Evolutionary conservation across 2,797 vertebrate species (phyloP).

Genomic region (Alosa sapidissima): DNA sequence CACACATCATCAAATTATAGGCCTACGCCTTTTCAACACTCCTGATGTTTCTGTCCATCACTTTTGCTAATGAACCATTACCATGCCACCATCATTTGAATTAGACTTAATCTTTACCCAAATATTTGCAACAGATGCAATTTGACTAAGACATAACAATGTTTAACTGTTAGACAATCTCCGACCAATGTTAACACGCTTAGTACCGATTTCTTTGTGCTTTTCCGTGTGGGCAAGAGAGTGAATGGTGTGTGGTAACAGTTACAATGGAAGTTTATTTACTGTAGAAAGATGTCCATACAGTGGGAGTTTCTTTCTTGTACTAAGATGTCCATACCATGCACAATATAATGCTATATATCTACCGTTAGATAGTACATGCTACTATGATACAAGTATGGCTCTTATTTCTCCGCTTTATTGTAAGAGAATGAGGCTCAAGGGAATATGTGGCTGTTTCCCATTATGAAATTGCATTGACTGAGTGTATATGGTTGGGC

Average conservation of each 20-base stretch:
- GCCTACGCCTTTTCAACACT: not conserved
- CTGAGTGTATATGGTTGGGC: not conserved
- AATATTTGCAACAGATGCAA: constrained; percentile 11
- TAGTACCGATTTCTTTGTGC: not conserved
- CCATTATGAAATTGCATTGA: not conserved
- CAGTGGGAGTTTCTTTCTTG: not conserved
- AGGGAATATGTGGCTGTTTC: not conserved
- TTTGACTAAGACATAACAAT: not conserved
- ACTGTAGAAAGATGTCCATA: not conserved
- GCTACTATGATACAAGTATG: not conserved
- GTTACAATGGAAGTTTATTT: not conserved
- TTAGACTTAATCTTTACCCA: not conserved
- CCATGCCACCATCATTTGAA: not conserved
- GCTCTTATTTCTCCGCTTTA: not conserved
- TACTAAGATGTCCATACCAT: not conserved
- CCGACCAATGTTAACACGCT: not conserved
- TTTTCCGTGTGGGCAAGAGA: not conserved
- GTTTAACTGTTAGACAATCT: not conserved
- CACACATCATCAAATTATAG: not conserved
- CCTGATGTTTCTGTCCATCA: not conserved
- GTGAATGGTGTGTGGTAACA: not conserved
- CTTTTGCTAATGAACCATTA: not conserved
- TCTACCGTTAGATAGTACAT: not conserved
- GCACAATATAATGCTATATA: not conserved
- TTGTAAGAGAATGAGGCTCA: not conserved